Base-by-base conservation (phyloP, 2,113 vertebrate genomes). In the Leucopsar rothschildi region DNA sequence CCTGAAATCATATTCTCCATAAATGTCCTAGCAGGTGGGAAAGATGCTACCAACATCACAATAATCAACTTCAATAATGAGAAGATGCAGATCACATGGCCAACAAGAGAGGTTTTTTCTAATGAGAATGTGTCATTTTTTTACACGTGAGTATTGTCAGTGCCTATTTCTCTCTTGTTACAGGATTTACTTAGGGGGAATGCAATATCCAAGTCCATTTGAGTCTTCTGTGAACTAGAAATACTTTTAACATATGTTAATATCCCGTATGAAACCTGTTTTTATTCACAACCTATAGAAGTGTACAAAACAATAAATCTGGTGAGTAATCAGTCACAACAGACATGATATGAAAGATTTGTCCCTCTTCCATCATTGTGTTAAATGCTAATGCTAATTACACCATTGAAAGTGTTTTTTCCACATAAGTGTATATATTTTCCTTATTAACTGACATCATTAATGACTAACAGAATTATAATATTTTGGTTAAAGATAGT, bases 61-160 rank as follows among this genome's bases (percentile, higher is more conserved):
- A 79, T 97, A 68, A 81, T 97, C 39, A 96, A 96, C 78, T 96
- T 97, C 55, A 96, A 97, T n/a, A 92, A 92, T 5, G 91, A 97
- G 40, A 91, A 55, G 7, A 96, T 97, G 82, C 81, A 78, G 53
- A 82, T 98, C 12, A 93, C 84, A 1, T 98, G 97, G 97, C 42
- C 77, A 37, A 9, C 47, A 15, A 93, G 20, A 24, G 8, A 79
- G 10, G 0, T 28, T 29, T 47, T 96, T 42, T 82, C 70, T 0
- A 24, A 35, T 1, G 9, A 83, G 12, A 97, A 97, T 28, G 20
- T 97, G 49, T 96, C 96, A 9, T 95, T 97, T 86, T 49, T 78
- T 85, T 98, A 97, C n/a, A 91, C 8, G 97, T 98, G 55, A 93
- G 97, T 94, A 83, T 60, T 89, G 27, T n/a, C 8, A 63, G 20